Conservation (phyloP, 1,140 invertebrate genomes). For the Calosoma granatense region DNA sequence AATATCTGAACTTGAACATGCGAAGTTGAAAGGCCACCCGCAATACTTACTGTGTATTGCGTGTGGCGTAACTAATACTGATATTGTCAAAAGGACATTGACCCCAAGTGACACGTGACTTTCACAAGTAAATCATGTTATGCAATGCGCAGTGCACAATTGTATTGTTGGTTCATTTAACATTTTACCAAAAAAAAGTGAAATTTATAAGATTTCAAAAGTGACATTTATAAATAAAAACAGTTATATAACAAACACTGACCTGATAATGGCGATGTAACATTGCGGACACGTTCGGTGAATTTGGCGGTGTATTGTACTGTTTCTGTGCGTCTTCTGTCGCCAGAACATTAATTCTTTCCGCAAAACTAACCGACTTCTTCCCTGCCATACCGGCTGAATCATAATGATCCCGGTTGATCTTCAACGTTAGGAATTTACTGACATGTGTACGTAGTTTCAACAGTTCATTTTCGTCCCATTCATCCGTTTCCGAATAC, state of each 20-base stretch:
- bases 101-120: no score
- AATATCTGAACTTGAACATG: no score
- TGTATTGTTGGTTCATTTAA: no score
- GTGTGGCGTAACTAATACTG: no score
- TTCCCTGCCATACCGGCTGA: conserved; percentile 39
- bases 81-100: no score
- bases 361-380: conserved; percentile 58
- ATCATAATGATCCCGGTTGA: conserved; percentile 47
- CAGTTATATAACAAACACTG: conserved; percentile 19
- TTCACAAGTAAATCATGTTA: no score
- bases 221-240: conserved; percentile 10
- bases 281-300: conserved; percentile 55
- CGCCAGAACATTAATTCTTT: conserved; percentile 35
- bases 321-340: conserved; percentile 36
- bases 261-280: conserved; percentile 43
- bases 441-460: conserved; percentile 59
- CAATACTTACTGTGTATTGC: no score
- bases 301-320: conserved; percentile 53
- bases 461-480: conserved; percentile 50
- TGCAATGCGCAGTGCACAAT: no score
- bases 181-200: no score
- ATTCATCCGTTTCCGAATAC: conserved; percentile 52
- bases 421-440: conserved; percentile 46
- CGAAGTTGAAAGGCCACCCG: no score
- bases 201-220: no score